Conservation (phyloP, 2,113 vertebrate genomes). For the Notechis scutatus region DNA sequence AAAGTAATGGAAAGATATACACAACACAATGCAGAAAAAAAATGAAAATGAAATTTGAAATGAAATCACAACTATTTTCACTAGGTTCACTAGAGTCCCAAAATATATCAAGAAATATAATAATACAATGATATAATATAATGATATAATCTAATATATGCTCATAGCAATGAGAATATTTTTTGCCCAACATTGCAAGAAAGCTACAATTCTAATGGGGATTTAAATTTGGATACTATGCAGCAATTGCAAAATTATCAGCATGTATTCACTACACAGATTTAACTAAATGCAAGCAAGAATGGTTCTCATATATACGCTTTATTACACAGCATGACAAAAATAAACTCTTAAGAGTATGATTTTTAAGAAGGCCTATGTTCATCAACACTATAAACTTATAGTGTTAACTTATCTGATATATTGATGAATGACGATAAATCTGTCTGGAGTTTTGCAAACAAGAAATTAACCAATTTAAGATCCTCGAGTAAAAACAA, state of each 20-base stretch:
- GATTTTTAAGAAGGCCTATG: background rate
- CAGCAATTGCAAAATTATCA: background rate
- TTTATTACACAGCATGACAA: background rate
- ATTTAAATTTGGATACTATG: background rate
- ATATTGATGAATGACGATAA: slow-evolving; percentile 37
- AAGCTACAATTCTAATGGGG: background rate
- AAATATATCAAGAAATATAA: background rate
- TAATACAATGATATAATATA: background rate
- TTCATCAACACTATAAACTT: background rate
- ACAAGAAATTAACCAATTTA: slow-evolving; percentile 2
- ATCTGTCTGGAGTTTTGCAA: slow-evolving; percentile 26
- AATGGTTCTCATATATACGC: background rate
- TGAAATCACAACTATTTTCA: background rate
- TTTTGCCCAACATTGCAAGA: background rate
- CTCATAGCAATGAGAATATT: background rate
- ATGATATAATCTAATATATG: background rate
- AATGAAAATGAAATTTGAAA: background rate
- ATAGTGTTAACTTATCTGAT: background rate
- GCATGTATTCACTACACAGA: background rate
- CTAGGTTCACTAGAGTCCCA: background rate
- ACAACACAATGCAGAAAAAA: background rate
- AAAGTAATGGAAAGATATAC: background rate
- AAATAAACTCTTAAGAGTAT: background rate
- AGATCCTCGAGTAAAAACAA: background rate
- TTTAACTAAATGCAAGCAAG: background rate